These are phyloP conservation scores for Phasia obesa DNA, from an alignment of 2,888 invertebrate genomes.

Conservation along the genomic window DNA sequence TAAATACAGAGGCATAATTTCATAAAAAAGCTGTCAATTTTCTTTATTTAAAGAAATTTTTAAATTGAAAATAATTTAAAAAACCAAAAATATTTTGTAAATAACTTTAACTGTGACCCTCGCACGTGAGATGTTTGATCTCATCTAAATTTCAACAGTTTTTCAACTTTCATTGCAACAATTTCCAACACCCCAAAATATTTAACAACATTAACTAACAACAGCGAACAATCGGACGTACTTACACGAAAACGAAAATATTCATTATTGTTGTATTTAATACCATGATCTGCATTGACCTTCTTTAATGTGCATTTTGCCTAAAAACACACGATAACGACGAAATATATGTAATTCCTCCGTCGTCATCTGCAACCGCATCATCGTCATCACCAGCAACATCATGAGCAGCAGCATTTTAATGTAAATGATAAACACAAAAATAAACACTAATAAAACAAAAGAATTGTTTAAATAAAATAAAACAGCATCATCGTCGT, in stretches of 20 bases:
- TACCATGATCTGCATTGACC: conserved; percentile 71
- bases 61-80: too few relatives aligned
- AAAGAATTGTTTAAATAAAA: conserved; percentile 60
- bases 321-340: conserved; percentile 54
- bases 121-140: conserved; percentile 55
- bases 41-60: too few relatives aligned
- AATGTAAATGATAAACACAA: conserved; percentile 3
- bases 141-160: conserved; percentile 61
- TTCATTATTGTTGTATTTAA: conserved; percentile 57
- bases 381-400: conserved; percentile 12
- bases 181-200: conserved; percentile 68
- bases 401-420: conserved; percentile 36
- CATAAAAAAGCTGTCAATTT: too few relatives aligned
- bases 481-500: conserved; percentile 5
- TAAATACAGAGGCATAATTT: too few relatives aligned
- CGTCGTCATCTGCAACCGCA: conserved; percentile 12
- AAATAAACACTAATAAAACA: conserved; percentile 59
- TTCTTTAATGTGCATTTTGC: conserved; percentile 69
- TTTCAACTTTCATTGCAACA: conserved; percentile 72
- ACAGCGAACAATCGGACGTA: conserved; percentile 11
- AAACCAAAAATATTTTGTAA: not conserved
- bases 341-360: not conserved
- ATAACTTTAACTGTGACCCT: conserved; percentile 42
- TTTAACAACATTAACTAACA: conserved; percentile 35
- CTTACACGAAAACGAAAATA: conserved; percentile 47